Conservation (phyloP, 2,797 vertebrate species). For the Centropyge bicolor region DNA sequence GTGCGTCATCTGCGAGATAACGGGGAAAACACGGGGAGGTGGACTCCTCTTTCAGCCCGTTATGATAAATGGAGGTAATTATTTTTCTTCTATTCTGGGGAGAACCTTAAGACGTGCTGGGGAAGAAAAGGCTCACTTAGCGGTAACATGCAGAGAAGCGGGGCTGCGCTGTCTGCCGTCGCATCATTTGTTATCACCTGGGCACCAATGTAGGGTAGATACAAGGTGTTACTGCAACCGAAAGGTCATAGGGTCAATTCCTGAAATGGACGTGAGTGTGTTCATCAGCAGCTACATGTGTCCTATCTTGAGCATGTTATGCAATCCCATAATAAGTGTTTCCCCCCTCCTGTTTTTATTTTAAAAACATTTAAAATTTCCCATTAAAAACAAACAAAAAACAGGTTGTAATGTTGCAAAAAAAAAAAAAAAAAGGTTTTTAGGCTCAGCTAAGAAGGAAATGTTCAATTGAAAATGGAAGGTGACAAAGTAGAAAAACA, state of each 20-base stretch:
- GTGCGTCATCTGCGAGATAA: conserved; percentile 47
- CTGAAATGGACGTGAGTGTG: neutral
- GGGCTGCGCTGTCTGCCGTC: conserved; percentile 22
- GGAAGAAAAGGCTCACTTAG: neutral
- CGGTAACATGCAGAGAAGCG: conserved; percentile 13
- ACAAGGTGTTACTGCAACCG: neutral
- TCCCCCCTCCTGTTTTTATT: neutral
- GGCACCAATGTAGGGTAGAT: neutral
- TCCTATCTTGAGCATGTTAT: neutral
- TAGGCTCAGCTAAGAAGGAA: neutral
- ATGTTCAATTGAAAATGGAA: neutral
- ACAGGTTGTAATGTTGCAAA: neutral
- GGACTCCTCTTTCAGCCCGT: conserved; percentile 23
- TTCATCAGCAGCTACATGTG: conserved; percentile 5
- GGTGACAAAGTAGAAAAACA: too few species aligned
- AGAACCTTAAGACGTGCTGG: conserved; percentile 32
- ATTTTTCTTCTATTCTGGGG: conserved; percentile 48
- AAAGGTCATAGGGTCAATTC: neutral
- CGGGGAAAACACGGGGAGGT: conserved; percentile 3
- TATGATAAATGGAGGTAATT: conserved; percentile 64
- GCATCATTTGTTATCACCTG: conserved; percentile 29
- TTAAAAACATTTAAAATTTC: too few species aligned
- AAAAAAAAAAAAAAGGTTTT: too few species aligned
- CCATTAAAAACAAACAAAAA: neutral
- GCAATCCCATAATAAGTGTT: neutral